Evolutionary conservation across 1,140 invertebrate genomes (phyloP).

Genomic region (Bacillus rossius): DNA sequence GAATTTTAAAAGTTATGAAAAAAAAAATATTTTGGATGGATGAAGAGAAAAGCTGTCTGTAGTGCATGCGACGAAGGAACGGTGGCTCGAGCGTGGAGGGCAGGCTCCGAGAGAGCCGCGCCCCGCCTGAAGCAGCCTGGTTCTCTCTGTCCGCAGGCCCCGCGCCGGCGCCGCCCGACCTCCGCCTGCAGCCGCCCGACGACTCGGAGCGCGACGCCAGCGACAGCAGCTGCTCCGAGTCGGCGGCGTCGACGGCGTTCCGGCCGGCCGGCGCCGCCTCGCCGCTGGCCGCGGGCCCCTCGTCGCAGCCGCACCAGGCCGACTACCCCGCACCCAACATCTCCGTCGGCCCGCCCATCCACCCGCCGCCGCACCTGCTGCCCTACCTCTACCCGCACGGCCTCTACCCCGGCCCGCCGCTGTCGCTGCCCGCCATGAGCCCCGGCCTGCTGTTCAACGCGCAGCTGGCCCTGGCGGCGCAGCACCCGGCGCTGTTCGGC

Average conservation of each 20-base stretch:
- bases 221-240: conserved; percentile 53
- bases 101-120: no score
- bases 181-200: background rate
- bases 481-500: conserved; percentile 68
- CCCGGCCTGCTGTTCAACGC: conserved; percentile 77
- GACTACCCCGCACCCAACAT: conserved; percentile 78
- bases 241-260: conserved; percentile 39
- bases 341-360: conserved; percentile 79
- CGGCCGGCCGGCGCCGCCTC: conserved; percentile 19
- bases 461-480: conserved; percentile 69
- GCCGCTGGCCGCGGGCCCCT: conserved; percentile 2
- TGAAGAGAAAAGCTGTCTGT: no score
- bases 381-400: conserved; percentile 82
- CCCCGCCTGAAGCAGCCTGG: conserved; percentile 17
- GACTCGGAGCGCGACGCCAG: no score
- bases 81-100: no score
- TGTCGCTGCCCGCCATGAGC: conserved; percentile 49
- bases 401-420: conserved; percentile 56
- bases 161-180: conserved; percentile 40
- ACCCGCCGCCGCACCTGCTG: conserved; percentile 72
- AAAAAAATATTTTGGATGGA: no score
- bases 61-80: no score
- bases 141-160: conserved; percentile 39
- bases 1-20: no score
- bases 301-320: conserved; percentile 43